A percentile compares a stretch with the other conserved stretches of the same genome.
These are phyloP conservation scores for Eretmocerus hayati DNA, from an alignment of 2,888 invertebrate genomes.

Conservation along the genomic window DNA sequence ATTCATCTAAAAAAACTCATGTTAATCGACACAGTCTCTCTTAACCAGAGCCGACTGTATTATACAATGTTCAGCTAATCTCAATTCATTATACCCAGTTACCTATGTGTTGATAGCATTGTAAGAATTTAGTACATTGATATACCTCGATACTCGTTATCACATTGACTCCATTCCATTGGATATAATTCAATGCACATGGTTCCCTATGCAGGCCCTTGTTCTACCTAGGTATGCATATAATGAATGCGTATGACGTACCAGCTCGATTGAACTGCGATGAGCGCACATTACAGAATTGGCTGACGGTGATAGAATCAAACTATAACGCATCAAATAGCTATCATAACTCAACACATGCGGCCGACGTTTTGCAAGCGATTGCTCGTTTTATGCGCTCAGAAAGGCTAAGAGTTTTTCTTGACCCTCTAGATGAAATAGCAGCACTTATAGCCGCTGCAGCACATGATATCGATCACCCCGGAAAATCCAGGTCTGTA, in stretches of 20 bases:
- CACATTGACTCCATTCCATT: no score
- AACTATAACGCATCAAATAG: constrained; percentile 72
- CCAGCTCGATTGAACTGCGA: constrained; percentile 77
- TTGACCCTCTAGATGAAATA: constrained; percentile 87
- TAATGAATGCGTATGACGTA: constrained; percentile 84
- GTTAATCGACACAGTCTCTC: no score
- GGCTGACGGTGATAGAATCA: constrained; percentile 86
- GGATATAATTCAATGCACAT: no score
- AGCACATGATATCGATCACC: constrained; percentile 96
- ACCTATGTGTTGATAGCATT: no score
- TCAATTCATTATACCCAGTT: no score
- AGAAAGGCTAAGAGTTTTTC: constrained; percentile 70
- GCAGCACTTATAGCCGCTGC: constrained; percentile 88
- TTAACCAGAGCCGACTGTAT: no score
- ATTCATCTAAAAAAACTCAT: no score
- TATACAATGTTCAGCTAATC: no score
- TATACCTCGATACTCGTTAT: no score
- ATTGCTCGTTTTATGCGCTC: constrained; percentile 90
- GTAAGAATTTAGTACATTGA: no score
- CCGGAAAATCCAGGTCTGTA: constrained; percentile 73
- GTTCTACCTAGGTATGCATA: constrained; percentile 78
- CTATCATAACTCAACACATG: constrained; percentile 98
- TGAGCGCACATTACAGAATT: constrained; percentile 77
- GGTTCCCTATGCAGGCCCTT: constrained; percentile 76
- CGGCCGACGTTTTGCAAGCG: constrained; percentile 93